These are phyloP conservation scores for Oryzias javanicus DNA, from an alignment of 2,113 vertebrate genomes.

Conservation along the genomic window DNA sequence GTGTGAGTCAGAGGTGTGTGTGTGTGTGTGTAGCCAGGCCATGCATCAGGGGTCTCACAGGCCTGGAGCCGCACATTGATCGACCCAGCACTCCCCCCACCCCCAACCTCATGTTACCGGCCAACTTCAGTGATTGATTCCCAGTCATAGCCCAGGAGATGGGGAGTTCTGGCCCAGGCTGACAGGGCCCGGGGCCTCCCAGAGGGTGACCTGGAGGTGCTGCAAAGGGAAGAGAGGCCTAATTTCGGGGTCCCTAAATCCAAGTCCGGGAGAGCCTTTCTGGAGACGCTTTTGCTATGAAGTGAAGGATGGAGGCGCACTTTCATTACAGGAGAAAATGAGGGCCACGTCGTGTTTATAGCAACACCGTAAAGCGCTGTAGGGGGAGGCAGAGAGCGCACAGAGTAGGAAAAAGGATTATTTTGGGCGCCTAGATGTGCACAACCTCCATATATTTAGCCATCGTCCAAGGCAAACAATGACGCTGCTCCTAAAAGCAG, in stretches of 20 bases:
- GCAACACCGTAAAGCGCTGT: neutral
- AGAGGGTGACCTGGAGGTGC: slow-evolving; percentile 60
- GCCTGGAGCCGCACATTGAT: slow-evolving; percentile 69
- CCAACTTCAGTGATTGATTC: slow-evolving; percentile 74
- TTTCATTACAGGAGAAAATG: slow-evolving; percentile 69
- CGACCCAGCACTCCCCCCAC: slow-evolving; percentile 40
- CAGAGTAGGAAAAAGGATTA: slow-evolving; percentile 31
- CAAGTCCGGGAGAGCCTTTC: slow-evolving; percentile 61
- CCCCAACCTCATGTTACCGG: slow-evolving; percentile 51
- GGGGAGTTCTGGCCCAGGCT: slow-evolving; percentile 53
- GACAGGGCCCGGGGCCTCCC: slow-evolving; percentile 59
- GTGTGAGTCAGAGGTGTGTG: slow-evolving; percentile 57
- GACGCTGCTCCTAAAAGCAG: slow-evolving; percentile 15
- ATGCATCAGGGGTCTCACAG: slow-evolving; percentile 69
- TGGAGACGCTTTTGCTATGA: slow-evolving; percentile 46
- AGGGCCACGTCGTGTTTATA: slow-evolving; percentile 50
- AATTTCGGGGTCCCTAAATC: slow-evolving; percentile 57
- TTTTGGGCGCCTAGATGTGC: slow-evolving; percentile 7
- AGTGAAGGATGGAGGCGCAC: slow-evolving; percentile 39
- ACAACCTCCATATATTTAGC: slow-evolving; percentile 16
- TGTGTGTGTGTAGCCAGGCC: slow-evolving; percentile 56
- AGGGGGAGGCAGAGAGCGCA: slow-evolving; percentile 12
- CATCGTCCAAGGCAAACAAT: slow-evolving; percentile 17
- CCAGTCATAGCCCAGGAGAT: slow-evolving; percentile 72
- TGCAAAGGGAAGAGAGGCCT: slow-evolving; percentile 26